Base-by-base conservation (phyloP, 2,113 vertebrate genomes). In the Rhynchopsitta pachyrhyncha region DNA sequence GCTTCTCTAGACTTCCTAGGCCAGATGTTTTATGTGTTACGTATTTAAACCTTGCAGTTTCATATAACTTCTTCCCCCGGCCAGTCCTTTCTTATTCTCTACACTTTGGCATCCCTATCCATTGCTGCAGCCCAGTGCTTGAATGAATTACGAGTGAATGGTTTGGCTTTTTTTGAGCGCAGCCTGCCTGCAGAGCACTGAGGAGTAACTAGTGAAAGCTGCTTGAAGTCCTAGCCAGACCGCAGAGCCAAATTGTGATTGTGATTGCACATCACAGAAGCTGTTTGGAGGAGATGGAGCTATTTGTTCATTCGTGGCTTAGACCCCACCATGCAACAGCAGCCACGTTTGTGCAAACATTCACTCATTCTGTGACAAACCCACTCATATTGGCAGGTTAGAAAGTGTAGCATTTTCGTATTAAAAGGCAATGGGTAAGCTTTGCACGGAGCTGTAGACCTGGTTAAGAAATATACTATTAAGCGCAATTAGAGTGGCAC, bases 401-500 rank as follows among this genome's bases (percentile, higher is more conserved):
- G 64, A 79, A 93, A 92, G 74, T 28, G 10, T 25, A 71, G 50
- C 46, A 33, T 88, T 69, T 86, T 64, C 29, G 4, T 88, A 57
- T 93, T 88, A 82, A 66, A 84, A 88, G 33, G 46, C 80, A 78
- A 15, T 41, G 53, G 39, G 47, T 86, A 49, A 86, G 50, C 50
- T 91, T 52, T 94, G 76, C 76, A 59, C 88, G 63, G 77, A 74
- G 68, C 64, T 78, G 37, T 59, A 52, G 79, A 35, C 63, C 53
- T 33, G 1, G 7, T 84, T 86, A 82, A 94, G 80, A 76, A 89
- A 44, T 73, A n/a, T 35, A 20, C 25, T 88, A 69, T 96, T 94
- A 93, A 91, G 57, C 62, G 91, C 74, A 90, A 62, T 95, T 93
- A 93, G 50, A 66, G 80, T 73, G 57, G 35, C 55, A 37, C 33